Base-by-base conservation (phyloP, 2,888 invertebrate genomes). In the Hecatera dysodea region DNA sequence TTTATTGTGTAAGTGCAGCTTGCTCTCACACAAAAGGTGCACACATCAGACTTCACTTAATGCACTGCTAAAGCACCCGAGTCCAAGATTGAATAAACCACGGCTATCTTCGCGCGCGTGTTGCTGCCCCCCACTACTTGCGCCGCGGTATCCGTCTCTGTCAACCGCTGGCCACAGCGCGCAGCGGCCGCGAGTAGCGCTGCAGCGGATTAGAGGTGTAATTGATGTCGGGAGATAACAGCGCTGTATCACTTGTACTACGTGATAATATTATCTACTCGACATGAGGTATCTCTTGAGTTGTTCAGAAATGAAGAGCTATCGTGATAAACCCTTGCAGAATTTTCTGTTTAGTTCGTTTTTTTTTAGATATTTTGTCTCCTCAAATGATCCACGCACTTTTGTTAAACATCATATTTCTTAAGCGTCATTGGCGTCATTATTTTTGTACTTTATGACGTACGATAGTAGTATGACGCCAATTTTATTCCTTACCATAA, bases 171-270 rank as follows among this genome's bases (percentile, higher is more conserved):
- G 39, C 80, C 78, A 56, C 77, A 76, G 52, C 79, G 46, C n/a
- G 50, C 50, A 55, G 76, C 52, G 52, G 75, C 78, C 39, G 72
- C 82, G 19, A 67, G 57, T 46, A 68, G 66, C 69, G 67, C 67
- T 83, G 70, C 80, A 80, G 66, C 68, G 83, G 83, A 80, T 83
- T 80, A 80, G 67, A 69, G 64, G 66, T 62, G 75, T 83, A 80
- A 83, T 80, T 67, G 80, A 80, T 80, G 83, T 63, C 42, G 24
- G 48, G 27, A 79, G 65, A 73, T 82, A 68, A 48, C 61, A 12
- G 59, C 50, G 39, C 53, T 61, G 55, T 46, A 63, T 62, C 77
- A 70, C 64, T 44, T 50, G 44, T 52, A 63, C 39, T 46, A 57
- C 39, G 24, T 65, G 74, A 79, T 75, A 57, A 59, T 73, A 73